These are phyloP conservation scores for Herpetotheres cachinnans DNA, from an alignment of 2,113 vertebrate genomes.

Conservation along the genomic window DNA sequence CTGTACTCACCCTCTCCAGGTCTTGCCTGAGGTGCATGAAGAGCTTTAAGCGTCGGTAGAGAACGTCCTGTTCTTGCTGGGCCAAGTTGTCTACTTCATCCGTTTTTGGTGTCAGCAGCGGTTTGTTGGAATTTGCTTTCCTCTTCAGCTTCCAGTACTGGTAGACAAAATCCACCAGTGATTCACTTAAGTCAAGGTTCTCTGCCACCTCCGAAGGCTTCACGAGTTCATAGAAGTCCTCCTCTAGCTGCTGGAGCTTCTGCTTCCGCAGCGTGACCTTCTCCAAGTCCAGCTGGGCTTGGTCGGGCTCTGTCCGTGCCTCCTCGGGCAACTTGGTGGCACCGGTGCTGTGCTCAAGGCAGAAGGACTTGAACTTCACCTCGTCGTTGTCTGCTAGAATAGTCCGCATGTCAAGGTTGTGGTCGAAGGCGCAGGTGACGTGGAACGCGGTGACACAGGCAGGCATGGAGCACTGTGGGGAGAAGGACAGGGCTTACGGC, in stretches of 20 bases:
- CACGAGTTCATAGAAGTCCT: constrained; percentile 92
- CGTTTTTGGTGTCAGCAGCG: constrained; percentile 87
- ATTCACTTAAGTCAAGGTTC: constrained; percentile 80
- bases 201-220: constrained; percentile 88
- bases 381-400: constrained; percentile 95
- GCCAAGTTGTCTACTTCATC: constrained; percentile 96
- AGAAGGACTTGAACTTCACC: constrained; percentile 97
- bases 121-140: constrained; percentile 91
- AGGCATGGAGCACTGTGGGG: constrained; percentile 90
- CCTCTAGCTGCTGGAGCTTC: constrained; percentile 94
- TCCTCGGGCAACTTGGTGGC: constrained; percentile 69
- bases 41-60: constrained; percentile 92
- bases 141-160: constrained; percentile 98
- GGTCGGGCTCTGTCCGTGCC: constrained; percentile 66
- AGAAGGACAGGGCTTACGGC: background rate
- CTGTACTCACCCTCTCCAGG: constrained; percentile 90
- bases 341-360: constrained; percentile 90
- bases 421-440: constrained; percentile 97
- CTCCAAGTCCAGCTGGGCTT: constrained; percentile 84
- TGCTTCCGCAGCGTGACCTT: constrained; percentile 92
- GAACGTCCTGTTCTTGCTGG: constrained; percentile 95
- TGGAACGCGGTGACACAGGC: constrained; percentile 95
- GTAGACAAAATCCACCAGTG: constrained; percentile 91
- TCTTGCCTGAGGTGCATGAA: constrained; percentile 97
- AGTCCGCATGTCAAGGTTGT: constrained; percentile 93